phyloP scores from a whole-genome alignment of 2,888 invertebrate genomes.

The Melanchra persicariae region DNA sequence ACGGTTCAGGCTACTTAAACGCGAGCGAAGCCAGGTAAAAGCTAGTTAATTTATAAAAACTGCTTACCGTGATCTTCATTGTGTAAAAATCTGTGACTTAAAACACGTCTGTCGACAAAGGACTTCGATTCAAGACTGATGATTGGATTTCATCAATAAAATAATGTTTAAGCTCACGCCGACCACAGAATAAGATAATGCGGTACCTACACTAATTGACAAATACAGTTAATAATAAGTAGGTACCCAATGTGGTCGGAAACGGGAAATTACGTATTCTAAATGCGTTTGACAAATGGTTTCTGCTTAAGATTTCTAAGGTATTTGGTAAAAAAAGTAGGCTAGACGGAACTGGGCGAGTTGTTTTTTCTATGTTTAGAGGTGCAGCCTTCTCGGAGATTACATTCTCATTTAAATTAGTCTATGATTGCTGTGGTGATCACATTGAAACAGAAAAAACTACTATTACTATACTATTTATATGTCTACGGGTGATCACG shows the following conservation, averaged over 20 bases:
- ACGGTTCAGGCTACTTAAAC: no score
- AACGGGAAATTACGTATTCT: conserved; percentile 25
- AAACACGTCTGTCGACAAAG: conserved; percentile 15
- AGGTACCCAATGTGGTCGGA: conserved; percentile 13
- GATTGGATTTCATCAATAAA: neutral
- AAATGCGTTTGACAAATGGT: neutral
- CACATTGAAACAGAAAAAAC: no score
- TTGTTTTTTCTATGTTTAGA: neutral
- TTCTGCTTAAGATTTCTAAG: neutral
- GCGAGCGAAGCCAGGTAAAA: no score
- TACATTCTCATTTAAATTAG: no score
- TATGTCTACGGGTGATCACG: no score
- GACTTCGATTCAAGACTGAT: conserved; percentile 34
- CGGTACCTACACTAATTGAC: conserved; percentile 16
- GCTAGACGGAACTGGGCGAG: conserved; percentile 4
- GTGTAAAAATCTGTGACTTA: neutral
- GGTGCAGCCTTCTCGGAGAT: neutral
- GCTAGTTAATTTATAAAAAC: neutral
- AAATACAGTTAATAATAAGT: conserved; percentile 16
- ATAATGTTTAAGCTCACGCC: conserved; percentile 24
- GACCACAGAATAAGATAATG: conserved; percentile 43
- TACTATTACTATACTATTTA: no score
- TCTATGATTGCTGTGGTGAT: no score
- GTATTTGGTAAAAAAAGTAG: conserved; percentile 12
- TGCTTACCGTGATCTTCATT: conserved; percentile 46